Evolutionary conservation across 2,888 invertebrate genomes (phyloP).

Genomic region (Dryomyza anilis): DNA sequence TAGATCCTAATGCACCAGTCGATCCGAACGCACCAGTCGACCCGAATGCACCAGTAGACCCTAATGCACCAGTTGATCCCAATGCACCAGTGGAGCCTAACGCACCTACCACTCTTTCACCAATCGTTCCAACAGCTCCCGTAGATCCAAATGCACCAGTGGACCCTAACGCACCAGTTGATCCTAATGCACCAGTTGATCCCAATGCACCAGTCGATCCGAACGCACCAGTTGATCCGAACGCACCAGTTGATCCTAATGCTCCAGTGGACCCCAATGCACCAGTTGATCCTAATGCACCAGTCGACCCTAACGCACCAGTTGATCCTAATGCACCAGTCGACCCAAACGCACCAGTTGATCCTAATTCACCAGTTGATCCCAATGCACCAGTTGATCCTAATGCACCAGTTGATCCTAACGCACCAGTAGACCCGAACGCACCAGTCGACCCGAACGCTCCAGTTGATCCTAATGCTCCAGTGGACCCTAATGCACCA

Average conservation of each 20-base stretch:
- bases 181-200: conserved; percentile 21
- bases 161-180: conserved; percentile 22
- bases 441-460: conserved; percentile 10
- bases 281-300: conserved; percentile 21
- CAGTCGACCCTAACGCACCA: conserved; percentile 30
- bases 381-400: conserved; percentile 27
- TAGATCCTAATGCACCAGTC: conserved; percentile 17
- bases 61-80: background rate
- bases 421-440: conserved; percentile 9
- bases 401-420: conserved; percentile 25
- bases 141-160: conserved; percentile 27
- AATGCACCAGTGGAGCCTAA: background rate
- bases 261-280: conserved; percentile 29
- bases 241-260: conserved; percentile 27
- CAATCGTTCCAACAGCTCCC: conserved; percentile 27
- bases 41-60: conserved; percentile 15
- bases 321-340: conserved; percentile 26
- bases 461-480: conserved; percentile 23
- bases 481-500: conserved; percentile 16
- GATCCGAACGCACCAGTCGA: conserved; percentile 17
- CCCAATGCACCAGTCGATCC: conserved; percentile 29
- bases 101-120: background rate
- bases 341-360: conserved; percentile 24
- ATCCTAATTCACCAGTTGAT: conserved; percentile 18
- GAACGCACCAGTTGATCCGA: conserved; percentile 12